Conservation (phyloP, 2,113 vertebrate species). For the Ammodytes marinus region DNA sequence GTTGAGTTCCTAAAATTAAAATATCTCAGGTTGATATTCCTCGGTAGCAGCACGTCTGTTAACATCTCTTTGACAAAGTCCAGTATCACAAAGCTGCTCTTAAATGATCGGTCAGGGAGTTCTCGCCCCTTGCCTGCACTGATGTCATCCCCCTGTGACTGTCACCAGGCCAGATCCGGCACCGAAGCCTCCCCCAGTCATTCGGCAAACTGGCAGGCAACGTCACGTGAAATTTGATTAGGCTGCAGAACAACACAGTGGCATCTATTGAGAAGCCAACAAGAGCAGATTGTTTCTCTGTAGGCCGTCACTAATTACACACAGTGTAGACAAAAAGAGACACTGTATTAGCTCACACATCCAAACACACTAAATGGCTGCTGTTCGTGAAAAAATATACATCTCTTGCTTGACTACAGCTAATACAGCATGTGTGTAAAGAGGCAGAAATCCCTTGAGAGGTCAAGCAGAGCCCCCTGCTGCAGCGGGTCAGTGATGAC, state of each 20-base stretch:
- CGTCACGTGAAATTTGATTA: slow-evolving; percentile 79
- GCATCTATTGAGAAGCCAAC: slow-evolving; percentile 77
- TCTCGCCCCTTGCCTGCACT: slow-evolving; percentile 32
- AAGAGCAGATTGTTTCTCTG: slow-evolving; percentile 74
- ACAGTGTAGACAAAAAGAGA: slow-evolving; percentile 24
- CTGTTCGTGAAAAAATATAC: background rate
- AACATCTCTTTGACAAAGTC: slow-evolving; percentile 3
- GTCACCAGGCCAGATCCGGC: slow-evolving; percentile 29
- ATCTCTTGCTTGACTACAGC: slow-evolving; percentile 3
- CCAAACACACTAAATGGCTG: background rate
- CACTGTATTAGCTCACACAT: slow-evolving; percentile 25
- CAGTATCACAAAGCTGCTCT: slow-evolving; percentile 15
- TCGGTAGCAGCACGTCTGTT: background rate
- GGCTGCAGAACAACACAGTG: slow-evolving; percentile 78
- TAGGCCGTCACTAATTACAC: slow-evolving; percentile 65
- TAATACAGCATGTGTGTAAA: slow-evolving; percentile 1
- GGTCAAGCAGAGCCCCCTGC: slow-evolving; percentile 50
- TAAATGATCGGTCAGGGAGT: slow-evolving; percentile 24
- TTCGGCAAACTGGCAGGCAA: slow-evolving; percentile 61
- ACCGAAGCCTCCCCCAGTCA: slow-evolving; percentile 41
- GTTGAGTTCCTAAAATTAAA: slow-evolving; percentile 9
- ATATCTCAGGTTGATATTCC: slow-evolving; percentile 3
- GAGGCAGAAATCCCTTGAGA: slow-evolving; percentile 49
- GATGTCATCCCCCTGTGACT: slow-evolving; percentile 68
- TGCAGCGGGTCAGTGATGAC: slow-evolving; percentile 57